These are phyloP conservation scores for Pachycephala philippinensis DNA, from an alignment of 2,113 vertebrate species.

Conservation along the genomic window DNA sequence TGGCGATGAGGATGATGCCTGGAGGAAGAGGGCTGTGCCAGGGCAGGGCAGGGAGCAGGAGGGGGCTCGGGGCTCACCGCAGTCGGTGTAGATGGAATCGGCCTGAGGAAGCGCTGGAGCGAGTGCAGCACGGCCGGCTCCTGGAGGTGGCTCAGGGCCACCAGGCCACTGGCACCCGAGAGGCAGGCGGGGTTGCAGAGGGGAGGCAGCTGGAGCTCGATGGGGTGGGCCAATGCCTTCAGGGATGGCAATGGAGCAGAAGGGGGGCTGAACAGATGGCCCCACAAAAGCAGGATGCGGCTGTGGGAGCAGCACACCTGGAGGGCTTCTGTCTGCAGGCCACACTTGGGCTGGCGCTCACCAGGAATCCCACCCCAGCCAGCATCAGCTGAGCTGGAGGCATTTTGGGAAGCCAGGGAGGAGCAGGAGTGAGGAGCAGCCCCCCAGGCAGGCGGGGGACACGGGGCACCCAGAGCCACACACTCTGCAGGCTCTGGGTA, in stretches of 20 bases:
- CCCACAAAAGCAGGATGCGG: not conserved
- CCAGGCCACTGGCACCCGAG: conserved; percentile 74
- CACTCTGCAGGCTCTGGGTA: fast-evolving
- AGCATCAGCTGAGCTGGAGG: not conserved
- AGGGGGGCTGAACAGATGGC: fast-evolving
- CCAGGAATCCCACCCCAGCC: not conserved
- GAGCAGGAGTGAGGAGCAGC: not conserved
- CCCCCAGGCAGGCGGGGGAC: not conserved
- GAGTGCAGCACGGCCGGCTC: conserved; percentile 81
- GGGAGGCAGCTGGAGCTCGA: conserved; percentile 59
- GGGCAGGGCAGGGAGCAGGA: not conserved
- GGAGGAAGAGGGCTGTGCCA: not conserved
- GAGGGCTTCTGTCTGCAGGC: not conserved
- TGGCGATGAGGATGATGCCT: not conserved
- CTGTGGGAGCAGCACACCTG: not conserved
- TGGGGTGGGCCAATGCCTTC: conserved; percentile 57
- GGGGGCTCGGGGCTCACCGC: no score
- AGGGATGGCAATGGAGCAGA: fast-evolving
- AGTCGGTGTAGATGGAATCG: conserved; percentile 81
- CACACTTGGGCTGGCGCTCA: not conserved
- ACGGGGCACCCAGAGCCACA: fast-evolving
- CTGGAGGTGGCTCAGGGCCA: conserved; percentile 38
- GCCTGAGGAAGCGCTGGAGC: conserved; percentile 76
- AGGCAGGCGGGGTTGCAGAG: conserved; percentile 78
- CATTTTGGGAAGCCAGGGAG: not conserved